These are phyloP conservation scores for Spisula subtruncata DNA, from an alignment of 2,888 invertebrate genomes.

Conservation along the genomic window DNA sequence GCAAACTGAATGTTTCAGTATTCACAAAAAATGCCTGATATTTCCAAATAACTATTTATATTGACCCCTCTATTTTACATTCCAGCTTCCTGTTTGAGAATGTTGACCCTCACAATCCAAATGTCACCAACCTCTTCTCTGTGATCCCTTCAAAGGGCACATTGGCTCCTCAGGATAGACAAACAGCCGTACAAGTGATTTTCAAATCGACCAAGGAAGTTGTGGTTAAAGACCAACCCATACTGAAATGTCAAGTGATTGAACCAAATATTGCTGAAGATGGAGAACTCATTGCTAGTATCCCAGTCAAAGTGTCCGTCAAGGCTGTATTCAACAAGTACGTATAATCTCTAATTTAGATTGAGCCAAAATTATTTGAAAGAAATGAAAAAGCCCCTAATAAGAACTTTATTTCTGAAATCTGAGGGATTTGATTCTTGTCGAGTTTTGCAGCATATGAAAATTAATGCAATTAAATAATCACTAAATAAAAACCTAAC, in stretches of 20 bases:
- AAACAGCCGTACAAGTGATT: slow-evolving; percentile 85
- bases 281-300: slow-evolving; percentile 87
- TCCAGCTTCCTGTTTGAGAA: slow-evolving; percentile 86
- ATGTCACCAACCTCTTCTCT: slow-evolving; percentile 84
- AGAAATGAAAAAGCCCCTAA: no score
- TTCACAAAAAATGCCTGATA: no score
- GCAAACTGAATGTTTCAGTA: no score
- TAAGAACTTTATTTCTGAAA: no score
- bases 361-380: no score
- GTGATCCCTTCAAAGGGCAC: slow-evolving; percentile 85
- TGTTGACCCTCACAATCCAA: slow-evolving; percentile 80
- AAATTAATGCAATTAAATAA: no score
- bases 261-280: slow-evolving; percentile 86
- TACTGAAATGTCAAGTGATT: slow-evolving; percentile 87
- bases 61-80: not conserved
- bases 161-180: slow-evolving; percentile 85
- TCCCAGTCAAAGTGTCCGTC: slow-evolving; percentile 88
- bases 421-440: no score
- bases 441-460: no score
- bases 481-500: no score
- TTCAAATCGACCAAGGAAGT: slow-evolving; percentile 86
- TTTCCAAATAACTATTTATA: not conserved
- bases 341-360: slow-evolving; percentile 60
- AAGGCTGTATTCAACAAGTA: slow-evolving; percentile 88
- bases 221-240: slow-evolving; percentile 85